phyloP scores from a whole-genome alignment of 2,888 invertebrate species.

The Tenthredo distinguenda region DNA sequence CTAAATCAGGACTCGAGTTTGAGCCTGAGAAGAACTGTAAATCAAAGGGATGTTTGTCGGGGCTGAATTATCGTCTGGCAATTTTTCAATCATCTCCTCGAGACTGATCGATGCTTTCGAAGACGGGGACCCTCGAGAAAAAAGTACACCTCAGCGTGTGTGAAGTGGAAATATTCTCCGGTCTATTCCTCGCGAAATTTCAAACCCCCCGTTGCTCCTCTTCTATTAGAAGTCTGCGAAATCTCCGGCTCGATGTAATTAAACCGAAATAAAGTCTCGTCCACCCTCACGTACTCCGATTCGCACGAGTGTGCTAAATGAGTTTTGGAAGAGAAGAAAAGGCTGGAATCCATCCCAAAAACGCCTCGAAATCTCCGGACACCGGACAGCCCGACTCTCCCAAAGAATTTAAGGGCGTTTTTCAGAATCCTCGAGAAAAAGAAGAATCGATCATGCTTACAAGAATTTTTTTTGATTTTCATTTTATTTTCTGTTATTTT shows the following conservation, averaged over 20 bases:
- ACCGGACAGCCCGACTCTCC: background rate
- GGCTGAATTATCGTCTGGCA: background rate
- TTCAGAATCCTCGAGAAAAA: background rate
- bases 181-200: background rate
- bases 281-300: background rate
- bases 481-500: background rate
- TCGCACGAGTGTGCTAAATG: slow-evolving; percentile 11
- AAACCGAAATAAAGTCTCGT: background rate
- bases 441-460: background rate
- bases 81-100: background rate
- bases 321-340: slow-evolving; percentile 19
- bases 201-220: background rate
- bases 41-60: background rate
- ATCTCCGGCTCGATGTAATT: slow-evolving; percentile 22
- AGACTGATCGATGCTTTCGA: background rate
- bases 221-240: background rate
- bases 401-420: background rate
- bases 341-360: background rate
- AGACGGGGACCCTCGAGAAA: background rate
- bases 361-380: background rate
- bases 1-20: background rate
- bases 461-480: background rate
- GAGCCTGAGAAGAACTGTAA: background rate
- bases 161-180: background rate
- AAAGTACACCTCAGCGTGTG: background rate